Conservation (phyloP, 2,113 vertebrate species). For the Crotalus tigris region DNA sequence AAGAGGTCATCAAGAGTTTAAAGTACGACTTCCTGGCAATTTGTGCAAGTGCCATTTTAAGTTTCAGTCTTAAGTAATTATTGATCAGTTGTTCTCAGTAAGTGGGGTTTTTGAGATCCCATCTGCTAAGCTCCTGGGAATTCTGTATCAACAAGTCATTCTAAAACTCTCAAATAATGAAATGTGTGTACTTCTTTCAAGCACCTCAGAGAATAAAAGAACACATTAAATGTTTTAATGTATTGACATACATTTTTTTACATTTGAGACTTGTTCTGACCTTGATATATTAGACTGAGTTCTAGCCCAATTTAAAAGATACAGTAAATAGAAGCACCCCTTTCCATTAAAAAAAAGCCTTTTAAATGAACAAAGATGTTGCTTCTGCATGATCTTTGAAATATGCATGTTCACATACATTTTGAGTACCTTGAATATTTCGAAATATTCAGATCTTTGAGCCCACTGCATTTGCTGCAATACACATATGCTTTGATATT, state of each 20-base stretch:
- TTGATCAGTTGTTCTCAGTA: not conserved
- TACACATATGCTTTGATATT: not conserved
- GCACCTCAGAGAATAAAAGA: not conserved
- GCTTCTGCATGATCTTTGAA: not conserved
- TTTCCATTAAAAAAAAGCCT: not conserved
- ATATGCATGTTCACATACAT: not conserved
- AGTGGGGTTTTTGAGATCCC: not conserved
- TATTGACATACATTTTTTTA: not conserved
- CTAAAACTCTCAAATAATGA: not conserved
- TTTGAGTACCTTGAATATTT: not conserved
- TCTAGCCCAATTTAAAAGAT: not conserved
- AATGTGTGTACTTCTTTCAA: not conserved
- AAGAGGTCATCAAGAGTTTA: not conserved
- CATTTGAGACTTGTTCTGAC: not conserved
- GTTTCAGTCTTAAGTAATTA: not conserved
- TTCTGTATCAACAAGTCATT: not conserved
- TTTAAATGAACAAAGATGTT: not conserved
- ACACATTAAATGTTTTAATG: not conserved
- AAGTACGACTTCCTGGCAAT: not conserved
- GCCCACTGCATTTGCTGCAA: not conserved
- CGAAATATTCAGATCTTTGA: not conserved
- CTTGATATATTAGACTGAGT: not conserved
- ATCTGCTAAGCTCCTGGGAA: conserved; percentile 3
- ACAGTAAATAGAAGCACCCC: not conserved
- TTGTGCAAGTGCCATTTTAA: conserved; percentile 4